Base-by-base conservation (phyloP, 2,888 invertebrate species). In the Cantharis lateralis region DNA sequence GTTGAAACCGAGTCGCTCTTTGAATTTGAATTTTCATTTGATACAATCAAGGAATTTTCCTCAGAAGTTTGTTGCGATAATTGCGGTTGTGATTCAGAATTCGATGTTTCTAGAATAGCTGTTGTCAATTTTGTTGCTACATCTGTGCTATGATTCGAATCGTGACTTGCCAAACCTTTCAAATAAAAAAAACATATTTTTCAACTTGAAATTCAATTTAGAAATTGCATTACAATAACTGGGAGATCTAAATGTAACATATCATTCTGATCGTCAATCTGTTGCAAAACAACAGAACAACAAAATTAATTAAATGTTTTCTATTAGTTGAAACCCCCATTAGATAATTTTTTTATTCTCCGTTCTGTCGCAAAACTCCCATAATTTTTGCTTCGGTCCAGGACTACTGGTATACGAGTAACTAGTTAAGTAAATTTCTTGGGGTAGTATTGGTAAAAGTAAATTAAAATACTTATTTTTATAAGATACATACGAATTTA, bases 21-120 rank as follows among this genome's bases (percentile, higher is more conserved):
- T 9, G 26, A 66, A 66, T 66, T 66, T 24, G 64, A 66, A 16
- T 66, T n/a, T 66, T 66, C 64, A 9, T 89, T 90, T 2, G 90
- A 89, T 68, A 90, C 89, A 0, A 91, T 92, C 26, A 91, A 7
- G 2, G 48, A 83, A 16, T 89, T 88, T 74, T 91, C 92, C 76
- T 91, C 91, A 4, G 91, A 92, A 20, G 92, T 92, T 15, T 92
- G 91, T 84, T 91, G 91, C 0, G 92, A 92, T 0, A 91, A 84
- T 70, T 92, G 91, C 0, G 92, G 91, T 48, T 48, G 48, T n/a
- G 48, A 48, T 48, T 48, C 48, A n/a, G 48, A 48, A 48, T 89
- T 89, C 72, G 84, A 81, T 70, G 82, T 48, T 48, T 48, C 48
- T n/a, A 48, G 2, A 48, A 48, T 48, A 7, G 48, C 82, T 66